Base-by-base conservation (phyloP, 2,888 invertebrate genomes). In the Clepsis dumicolana region DNA sequence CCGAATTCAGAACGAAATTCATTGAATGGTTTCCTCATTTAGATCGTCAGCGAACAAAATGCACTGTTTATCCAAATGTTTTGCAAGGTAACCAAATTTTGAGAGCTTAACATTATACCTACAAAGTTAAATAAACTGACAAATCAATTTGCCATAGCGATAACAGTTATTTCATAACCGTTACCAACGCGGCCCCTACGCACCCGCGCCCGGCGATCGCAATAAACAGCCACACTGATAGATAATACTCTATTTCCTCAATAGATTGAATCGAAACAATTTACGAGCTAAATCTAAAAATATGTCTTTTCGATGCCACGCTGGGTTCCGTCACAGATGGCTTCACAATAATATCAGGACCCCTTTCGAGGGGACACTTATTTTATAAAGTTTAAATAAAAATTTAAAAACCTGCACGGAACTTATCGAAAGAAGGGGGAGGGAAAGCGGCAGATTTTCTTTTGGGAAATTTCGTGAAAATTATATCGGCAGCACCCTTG, bases 371-470 rank as follows among this genome's bases (percentile, higher is more conserved):
- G 90, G 91, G 88, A 81, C 87, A 87, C 89, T 91, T 89, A 90
- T 89, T 91, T 87, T 91, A 90, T 89, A 91, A 92, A 93, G 90
- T 93, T 93, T 92, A 88, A 93, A 93, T 93, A 93, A 93, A 92
- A 92, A 90, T 92, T 93, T 91, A 88, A 93, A 92, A 90, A 88
- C 88, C 86, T 83, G 82, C 82, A 82, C 77, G 81, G 81, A 80
- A 83, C 83, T 89, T 88, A 84, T 81, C 76, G 80, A 79, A 77
- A 80, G 80, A 81, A 84, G 84, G 80, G 79, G 76, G 76, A 77
- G 80, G 80, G 81, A 82, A 84, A 80, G 74, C 71, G 74, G 77
- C 48, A 78, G 72, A 78, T 70, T 74, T 83, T 83, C 81, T 85
- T 84, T 82, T 57, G 74, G 70, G 65, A 83, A 81, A 72, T 80